Conservation (phyloP, 2,113 vertebrate genomes). For the Archilochus colubris region DNA sequence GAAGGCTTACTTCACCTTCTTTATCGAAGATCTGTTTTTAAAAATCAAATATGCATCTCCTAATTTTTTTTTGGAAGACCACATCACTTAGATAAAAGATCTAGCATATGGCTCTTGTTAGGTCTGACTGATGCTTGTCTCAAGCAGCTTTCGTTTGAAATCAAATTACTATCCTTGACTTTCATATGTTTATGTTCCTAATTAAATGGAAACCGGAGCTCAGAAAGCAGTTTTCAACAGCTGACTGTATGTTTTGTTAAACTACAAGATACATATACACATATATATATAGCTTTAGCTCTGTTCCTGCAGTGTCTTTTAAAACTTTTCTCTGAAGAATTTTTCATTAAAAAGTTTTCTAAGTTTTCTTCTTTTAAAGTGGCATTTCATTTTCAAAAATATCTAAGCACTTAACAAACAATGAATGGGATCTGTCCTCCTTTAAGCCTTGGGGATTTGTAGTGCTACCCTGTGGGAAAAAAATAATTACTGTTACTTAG, state of each 20-base stretch:
- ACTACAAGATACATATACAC: background rate
- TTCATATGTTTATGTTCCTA: constrained; percentile 61
- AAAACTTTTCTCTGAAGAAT: background rate
- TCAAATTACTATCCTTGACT: constrained; percentile 57
- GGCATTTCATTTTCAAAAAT: background rate
- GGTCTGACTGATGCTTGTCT: constrained; percentile 17
- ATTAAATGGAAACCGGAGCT: constrained; percentile 59
- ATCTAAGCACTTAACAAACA: background rate
- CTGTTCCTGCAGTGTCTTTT: background rate
- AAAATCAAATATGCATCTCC: background rate
- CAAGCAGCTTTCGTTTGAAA: constrained; percentile 61
- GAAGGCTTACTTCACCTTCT: constrained; percentile 8
- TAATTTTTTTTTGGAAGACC: background rate
- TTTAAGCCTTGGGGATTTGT: background rate
- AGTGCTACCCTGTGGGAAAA: fast-evolving
- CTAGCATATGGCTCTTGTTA: constrained; percentile 52
- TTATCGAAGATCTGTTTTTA: constrained; percentile 9
- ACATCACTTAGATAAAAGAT: background rate
- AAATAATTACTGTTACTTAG: background rate
- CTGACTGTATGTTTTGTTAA: constrained; percentile 33
- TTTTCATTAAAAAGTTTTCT: background rate
- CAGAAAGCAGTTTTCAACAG: constrained; percentile 43
- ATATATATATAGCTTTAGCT: background rate
- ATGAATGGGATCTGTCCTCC: background rate
- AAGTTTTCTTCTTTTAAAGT: background rate